phyloP scores from a whole-genome alignment of 2,888 invertebrate species.

The Macaria liturata region DNA sequence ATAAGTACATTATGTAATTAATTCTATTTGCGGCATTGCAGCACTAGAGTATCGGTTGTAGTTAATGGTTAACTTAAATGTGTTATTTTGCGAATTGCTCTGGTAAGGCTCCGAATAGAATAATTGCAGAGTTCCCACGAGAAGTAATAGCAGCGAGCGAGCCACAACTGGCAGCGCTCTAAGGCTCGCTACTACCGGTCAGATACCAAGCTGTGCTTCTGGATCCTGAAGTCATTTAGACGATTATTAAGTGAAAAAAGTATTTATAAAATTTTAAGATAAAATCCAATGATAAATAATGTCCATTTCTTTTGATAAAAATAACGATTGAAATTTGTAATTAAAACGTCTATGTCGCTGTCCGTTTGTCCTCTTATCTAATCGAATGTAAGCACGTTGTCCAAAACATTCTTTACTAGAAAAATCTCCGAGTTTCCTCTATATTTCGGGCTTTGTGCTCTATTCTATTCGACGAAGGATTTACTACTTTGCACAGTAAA shows the following conservation, averaged over 20 bases:
- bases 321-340: conserved; percentile 35
- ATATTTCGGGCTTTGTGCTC: conserved; percentile 40
- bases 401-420: conserved; percentile 56
- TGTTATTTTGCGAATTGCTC: not conserved
- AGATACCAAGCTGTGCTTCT: conserved; percentile 26
- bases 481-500: conserved; percentile 58
- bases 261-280: conserved; percentile 48
- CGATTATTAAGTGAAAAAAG: conserved; percentile 49
- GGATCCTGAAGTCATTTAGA: conserved; percentile 39
- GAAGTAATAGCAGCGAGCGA: conserved; percentile 21
- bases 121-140: conserved; percentile 37
- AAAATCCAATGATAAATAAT: conserved; percentile 48
- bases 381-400: conserved; percentile 53
- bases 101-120: conserved; percentile 17
- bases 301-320: conserved; percentile 65
- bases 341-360: conserved; percentile 54
- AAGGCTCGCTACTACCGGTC: no score
- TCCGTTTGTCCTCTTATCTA: conserved; percentile 64
- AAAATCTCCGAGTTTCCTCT: conserved; percentile 37
- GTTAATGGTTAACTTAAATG: no score
- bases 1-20: no score
- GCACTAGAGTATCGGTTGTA: no score
- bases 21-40: no score
- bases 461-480: conserved; percentile 47
- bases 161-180: no score